phyloP scores from a whole-genome alignment of 2,113 vertebrate species.

The Gila orcuttii region DNA sequence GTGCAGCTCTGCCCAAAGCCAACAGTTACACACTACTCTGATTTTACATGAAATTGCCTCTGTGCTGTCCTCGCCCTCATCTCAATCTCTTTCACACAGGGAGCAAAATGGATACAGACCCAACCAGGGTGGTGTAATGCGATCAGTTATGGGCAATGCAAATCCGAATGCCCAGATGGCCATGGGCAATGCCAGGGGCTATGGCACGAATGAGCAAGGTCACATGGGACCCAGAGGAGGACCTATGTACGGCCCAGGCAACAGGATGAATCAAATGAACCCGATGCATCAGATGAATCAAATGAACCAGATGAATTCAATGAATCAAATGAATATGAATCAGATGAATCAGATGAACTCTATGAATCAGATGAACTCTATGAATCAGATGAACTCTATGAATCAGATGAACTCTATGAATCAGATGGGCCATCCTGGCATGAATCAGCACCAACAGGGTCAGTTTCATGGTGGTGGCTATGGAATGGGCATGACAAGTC shows the following conservation, averaged over 20 bases:
- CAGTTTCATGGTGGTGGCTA: conserved; percentile 85
- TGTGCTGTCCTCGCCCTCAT: neutral
- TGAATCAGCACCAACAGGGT: conserved; percentile 79
- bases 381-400: conserved; percentile 63
- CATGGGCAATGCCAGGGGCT: conserved; percentile 76
- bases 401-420: conserved; percentile 63
- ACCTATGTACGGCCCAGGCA: conserved; percentile 64
- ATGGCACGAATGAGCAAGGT: conserved; percentile 72
- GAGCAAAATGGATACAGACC: conserved; percentile 90
- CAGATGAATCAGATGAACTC: conserved; percentile 49
- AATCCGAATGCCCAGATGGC: conserved; percentile 81
- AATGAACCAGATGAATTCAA: conserved; percentile 54
- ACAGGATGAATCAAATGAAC: conserved; percentile 67
- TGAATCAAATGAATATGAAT: conserved; percentile 63
- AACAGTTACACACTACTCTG: neutral
- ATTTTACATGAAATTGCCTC: neutral
- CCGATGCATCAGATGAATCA: conserved; percentile 58
- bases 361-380: conserved; percentile 50
- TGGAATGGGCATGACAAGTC: conserved; percentile 87
- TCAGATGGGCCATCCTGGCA: conserved; percentile 72
- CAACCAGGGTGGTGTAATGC: conserved; percentile 81
- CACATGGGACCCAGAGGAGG: conserved; percentile 72
- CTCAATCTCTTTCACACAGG: conserved; percentile 68
- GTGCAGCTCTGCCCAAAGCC: neutral
- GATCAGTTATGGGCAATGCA: conserved; percentile 77